A percentile compares a stretch with the other conserved stretches of the same genome.
These are phyloP conservation scores for Carlito syrichta DNA, from an alignment of 2,113 vertebrate species.

Conservation along the genomic window DNA sequence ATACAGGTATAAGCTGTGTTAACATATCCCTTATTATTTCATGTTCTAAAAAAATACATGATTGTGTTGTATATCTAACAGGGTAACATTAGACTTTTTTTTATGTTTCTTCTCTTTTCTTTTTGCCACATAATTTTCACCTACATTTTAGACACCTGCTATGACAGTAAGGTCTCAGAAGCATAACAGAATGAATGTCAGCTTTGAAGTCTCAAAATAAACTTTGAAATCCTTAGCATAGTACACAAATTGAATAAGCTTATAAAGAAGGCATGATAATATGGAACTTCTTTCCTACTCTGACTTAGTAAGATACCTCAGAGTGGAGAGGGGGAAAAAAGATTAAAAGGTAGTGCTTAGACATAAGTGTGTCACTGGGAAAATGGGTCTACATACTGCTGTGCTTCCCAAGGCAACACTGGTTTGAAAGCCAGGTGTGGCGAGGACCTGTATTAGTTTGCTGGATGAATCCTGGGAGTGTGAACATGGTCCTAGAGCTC, in stretches of 20 bases:
- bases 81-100: background rate
- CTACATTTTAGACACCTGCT: background rate
- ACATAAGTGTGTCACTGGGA: background rate
- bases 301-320: background rate
- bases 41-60: background rate
- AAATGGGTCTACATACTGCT: background rate
- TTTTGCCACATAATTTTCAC: background rate
- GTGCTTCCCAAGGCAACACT: background rate
- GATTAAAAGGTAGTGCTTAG: background rate
- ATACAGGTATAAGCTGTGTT: background rate
- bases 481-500: background rate
- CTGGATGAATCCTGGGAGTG: background rate
- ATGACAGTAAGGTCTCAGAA: background rate
- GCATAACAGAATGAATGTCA: background rate
- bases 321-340: background rate
- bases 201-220: background rate
- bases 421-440: background rate
- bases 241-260: background rate
- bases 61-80: background rate
- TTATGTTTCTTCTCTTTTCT: background rate
- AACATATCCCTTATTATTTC: background rate
- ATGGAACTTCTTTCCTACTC: background rate
- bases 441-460: background rate
- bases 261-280: background rate
- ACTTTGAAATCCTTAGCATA: background rate